These are phyloP conservation scores for Oligia latruncula DNA, from an alignment of 2,888 invertebrate genomes.

Conservation along the genomic window DNA sequence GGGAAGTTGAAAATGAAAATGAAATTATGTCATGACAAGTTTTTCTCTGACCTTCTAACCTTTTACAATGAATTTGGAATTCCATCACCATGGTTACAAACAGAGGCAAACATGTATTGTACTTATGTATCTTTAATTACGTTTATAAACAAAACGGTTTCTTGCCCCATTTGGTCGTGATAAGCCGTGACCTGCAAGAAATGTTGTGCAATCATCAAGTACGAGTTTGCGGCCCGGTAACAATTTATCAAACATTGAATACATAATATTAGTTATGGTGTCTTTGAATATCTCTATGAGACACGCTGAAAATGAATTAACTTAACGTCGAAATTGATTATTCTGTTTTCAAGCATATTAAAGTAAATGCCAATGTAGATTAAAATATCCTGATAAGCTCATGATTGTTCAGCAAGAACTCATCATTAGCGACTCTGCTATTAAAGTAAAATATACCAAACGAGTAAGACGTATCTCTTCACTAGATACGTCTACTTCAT, in stretches of 20 bases:
- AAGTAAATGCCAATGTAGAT: neutral
- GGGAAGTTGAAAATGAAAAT: neutral
- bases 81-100: slow-evolving; percentile 38
- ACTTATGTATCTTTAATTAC: slow-evolving; percentile 5
- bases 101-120: slow-evolving; percentile 37
- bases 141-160: slow-evolving; percentile 37
- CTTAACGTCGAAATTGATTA: neutral
- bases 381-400: neutral
- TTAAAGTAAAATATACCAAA: neutral
- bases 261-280: too few relatives aligned
- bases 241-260: too few relatives aligned
- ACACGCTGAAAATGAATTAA: neutral
- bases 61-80: slow-evolving; percentile 13
- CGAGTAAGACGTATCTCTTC: neutral
- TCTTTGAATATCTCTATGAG: neutral
- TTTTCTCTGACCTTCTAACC: slow-evolving; percentile 21
- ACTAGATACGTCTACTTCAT: neutral
- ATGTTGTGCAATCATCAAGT: slow-evolving; percentile 35
- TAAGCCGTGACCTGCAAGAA: slow-evolving; percentile 32
- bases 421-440: neutral
- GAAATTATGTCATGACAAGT: neutral
- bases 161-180: slow-evolving; percentile 47
- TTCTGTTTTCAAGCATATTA: neutral
- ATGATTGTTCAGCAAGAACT: neutral
- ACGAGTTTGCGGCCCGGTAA: neutral